Evolutionary conservation across 2,797 vertebrate genomes (phyloP), one percentile per base, ranked within the genome.

Genomic region (Rousettus madagascariensis): DNA sequence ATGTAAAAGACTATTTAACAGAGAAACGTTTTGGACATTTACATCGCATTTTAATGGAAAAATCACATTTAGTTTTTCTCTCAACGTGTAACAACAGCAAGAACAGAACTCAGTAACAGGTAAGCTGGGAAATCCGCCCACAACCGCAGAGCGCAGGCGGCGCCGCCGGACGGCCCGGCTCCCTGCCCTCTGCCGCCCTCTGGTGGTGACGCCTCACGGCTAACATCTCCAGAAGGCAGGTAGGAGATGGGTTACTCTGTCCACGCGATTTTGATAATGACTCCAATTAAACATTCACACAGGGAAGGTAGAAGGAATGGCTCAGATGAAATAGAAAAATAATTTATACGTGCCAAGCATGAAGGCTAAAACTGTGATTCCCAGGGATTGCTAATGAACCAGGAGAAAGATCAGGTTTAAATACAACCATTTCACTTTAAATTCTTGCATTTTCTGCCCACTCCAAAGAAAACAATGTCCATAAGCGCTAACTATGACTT

Each of bases 1-100:
- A 98, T 91, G 97, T 96, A 97, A 95, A 96, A 89, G 46, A 93
- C 96, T 97, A 87, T 97, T 97, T 97, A 97, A 97, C 82, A 97
- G 20, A 88, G 92, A 95, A 91, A 96, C 53, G 65, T 43, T 90
- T 53, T 95, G 97, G 96, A 96, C 97, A 97, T 95, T 94, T 86
- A 77, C 28, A 97, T 95, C 82, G 95, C 86, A 98, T 92, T 89
- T 91, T 94, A 72, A 95, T 2, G 95, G 88, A 90, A 96, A 93
- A 97, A 94, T 95, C 75, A 98, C 94, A 96, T 93, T 96, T 68
- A 86, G 63, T 83, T 97, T 97, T 95, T 78, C 83, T 94, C 83
- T 96, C 80, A 96, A 61, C 1, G 86, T 78, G 59, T 53, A 94
- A 78, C 90, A 95, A 80, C n/a, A 95, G 59, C 92, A 91, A 92